Evolutionary conservation across 53 echinoderm and acorn worm species (phyloP).

Genomic region (Patiria pectinifera): DNA sequence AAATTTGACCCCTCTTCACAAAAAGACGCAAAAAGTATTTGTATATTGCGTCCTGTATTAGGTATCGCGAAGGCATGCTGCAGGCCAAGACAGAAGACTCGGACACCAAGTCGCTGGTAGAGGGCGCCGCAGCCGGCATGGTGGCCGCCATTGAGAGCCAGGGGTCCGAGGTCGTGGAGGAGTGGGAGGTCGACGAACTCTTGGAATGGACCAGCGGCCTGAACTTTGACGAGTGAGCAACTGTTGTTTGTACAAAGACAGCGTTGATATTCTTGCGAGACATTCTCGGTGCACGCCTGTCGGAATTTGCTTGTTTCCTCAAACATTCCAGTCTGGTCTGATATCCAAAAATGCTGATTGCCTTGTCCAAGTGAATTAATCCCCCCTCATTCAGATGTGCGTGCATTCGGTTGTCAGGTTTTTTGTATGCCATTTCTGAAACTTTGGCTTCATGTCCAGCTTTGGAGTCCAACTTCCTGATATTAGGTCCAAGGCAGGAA

Average conservation of each 20-base stretch:
- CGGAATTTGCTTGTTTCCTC: not conserved
- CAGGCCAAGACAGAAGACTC: slow-evolving; percentile 68
- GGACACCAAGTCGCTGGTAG: slow-evolving; percentile 71
- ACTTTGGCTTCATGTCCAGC: too few species aligned
- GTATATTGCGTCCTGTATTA: not conserved
- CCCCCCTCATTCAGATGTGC: too few species aligned
- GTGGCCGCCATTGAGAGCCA: slow-evolving; percentile 80
- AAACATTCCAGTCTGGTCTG: not conserved
- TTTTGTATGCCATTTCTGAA: too few species aligned
- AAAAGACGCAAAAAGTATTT: not conserved
- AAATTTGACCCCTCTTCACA: not conserved
- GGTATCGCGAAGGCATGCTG: slow-evolving; percentile 95
- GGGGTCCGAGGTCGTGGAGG: slow-evolving; percentile 82
- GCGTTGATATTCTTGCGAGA: not conserved
- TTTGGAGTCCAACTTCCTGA: too few species aligned
- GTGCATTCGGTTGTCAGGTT: too few species aligned
- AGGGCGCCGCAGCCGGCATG: slow-evolving; percentile 94
- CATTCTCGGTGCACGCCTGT: not conserved
- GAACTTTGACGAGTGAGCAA: slow-evolving; percentile 98
- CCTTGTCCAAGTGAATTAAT: not conserved
- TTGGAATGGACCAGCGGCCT: slow-evolving; percentile 95
- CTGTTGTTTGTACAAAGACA: not conserved
- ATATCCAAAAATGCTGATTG: not conserved
- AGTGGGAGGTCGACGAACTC: slow-evolving; percentile 98
- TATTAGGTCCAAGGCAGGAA: too few species aligned